A percentile compares a stretch with the other conserved stretches of the same genome.
Conservation (phyloP, 2,797 vertebrate genomes). For the Eremophila alpestris region DNA sequence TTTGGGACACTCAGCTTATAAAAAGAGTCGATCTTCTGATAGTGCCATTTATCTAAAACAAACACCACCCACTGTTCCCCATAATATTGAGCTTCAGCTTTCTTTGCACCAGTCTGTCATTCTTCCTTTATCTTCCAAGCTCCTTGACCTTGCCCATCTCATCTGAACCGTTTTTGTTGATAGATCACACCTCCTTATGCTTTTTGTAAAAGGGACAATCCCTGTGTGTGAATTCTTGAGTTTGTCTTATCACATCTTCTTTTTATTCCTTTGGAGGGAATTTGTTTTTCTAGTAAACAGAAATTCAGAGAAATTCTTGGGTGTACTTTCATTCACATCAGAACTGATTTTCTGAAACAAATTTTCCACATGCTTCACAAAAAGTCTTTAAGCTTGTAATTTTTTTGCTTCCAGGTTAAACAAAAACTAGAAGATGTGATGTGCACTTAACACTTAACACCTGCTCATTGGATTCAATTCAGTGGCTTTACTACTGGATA, state of each 20-base stretch:
- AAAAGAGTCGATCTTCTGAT: neutral
- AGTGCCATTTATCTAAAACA: neutral
- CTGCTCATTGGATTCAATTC: neutral
- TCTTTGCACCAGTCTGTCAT: neutral
- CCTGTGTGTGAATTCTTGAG: neutral
- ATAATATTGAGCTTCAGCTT: neutral
- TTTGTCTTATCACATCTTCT: rapidly evolving
- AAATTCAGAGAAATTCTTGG: neutral
- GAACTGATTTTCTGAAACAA: neutral
- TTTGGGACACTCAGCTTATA: neutral
- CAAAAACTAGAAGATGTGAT: neutral
- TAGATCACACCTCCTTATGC: rapidly evolving
- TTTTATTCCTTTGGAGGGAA: neutral
- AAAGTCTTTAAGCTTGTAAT: neutral
- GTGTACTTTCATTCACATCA: neutral
- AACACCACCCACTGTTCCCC: neutral
- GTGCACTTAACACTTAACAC: neutral
- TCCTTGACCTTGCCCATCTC: neutral
- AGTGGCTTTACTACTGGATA: neutral
- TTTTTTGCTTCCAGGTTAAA: neutral
- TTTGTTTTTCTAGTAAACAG: neutral
- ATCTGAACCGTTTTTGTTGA: neutral
- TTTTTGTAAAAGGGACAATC: neutral
- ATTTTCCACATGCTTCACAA: neutral
- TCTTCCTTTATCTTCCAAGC: neutral